Conservation (phyloP, 2,888 invertebrate species). For the Boloria selene region DNA sequence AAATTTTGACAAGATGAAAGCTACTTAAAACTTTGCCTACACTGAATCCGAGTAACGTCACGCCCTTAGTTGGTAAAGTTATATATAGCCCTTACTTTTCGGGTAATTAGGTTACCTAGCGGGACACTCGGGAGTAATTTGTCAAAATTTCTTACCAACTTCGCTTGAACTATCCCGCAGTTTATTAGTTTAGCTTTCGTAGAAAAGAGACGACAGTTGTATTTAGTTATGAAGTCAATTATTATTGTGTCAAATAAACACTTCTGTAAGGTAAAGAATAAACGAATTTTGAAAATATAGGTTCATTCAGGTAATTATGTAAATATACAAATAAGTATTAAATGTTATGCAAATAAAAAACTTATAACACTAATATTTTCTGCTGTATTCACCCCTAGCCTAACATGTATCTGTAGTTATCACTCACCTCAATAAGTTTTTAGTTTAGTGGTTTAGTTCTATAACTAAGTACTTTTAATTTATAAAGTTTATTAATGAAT, state of each 20-base stretch:
- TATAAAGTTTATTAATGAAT: too few species aligned
- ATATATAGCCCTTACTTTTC: constrained; percentile 68
- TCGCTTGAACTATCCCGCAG: constrained; percentile 44
- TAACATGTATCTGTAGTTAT: too few species aligned
- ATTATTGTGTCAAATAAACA: neutral
- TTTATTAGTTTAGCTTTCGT: constrained; percentile 43
- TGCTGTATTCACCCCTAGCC: too few species aligned
- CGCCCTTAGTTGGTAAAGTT: constrained; percentile 34
- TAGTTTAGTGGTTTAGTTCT: too few species aligned
- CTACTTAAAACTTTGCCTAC: neutral
- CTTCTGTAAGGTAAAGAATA: neutral
- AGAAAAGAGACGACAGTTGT: constrained; percentile 1
- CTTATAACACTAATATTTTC: too few species aligned
- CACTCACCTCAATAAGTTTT: too few species aligned
- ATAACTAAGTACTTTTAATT: too few species aligned
- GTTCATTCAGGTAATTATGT: too few species aligned
- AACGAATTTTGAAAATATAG: too few species aligned
- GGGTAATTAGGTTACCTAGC: constrained; percentile 66
- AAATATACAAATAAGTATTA: too few species aligned
- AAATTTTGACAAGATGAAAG: too few species aligned
- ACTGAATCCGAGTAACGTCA: constrained; percentile 32
- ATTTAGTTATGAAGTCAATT: constrained; percentile 6
- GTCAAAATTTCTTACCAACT: constrained; percentile 58
- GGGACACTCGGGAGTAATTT: constrained; percentile 67
- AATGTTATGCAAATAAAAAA: too few species aligned